A percentile compares a stretch with the other conserved stretches of the same genome.
Conservation (phyloP, 2,113 vertebrate species). For the Barnardius zonarius region DNA sequence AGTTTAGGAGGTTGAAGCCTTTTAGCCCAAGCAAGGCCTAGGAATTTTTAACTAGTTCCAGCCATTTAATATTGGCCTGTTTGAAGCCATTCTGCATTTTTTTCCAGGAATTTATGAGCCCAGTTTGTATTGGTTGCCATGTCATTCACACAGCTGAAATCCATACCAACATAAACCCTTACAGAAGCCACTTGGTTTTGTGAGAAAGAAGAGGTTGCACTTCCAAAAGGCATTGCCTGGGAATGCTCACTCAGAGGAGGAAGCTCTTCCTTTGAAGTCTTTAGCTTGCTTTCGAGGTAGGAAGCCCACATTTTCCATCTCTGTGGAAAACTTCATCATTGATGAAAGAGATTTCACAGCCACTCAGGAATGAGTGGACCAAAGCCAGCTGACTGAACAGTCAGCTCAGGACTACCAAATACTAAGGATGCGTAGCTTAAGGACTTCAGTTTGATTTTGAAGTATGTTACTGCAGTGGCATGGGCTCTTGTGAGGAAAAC, state of each 20-base stretch:
- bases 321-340: neutral
- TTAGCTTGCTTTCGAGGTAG: neutral
- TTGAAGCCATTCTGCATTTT: constrained; percentile 19
- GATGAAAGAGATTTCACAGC: neutral
- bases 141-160: constrained; percentile 26
- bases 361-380: neutral
- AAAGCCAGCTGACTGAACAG: neutral
- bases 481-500: neutral
- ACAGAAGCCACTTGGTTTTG: neutral
- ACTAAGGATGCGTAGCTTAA: neutral
- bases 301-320: neutral
- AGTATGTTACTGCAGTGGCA: fast-evolving
- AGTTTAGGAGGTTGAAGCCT: neutral
- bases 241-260: neutral
- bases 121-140: neutral
- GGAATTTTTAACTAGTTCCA: constrained; percentile 20
- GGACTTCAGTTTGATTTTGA: neutral
- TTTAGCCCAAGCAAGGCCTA: neutral
- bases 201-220: neutral
- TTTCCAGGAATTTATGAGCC: constrained; percentile 9
- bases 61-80: neutral
- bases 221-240: neutral
- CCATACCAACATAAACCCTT: neutral
- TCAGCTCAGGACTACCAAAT: neutral
- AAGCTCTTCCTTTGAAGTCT: constrained; percentile 45